Conservation (phyloP, 2,888 invertebrate genomes). For the Mallateleia sp. region DNA sequence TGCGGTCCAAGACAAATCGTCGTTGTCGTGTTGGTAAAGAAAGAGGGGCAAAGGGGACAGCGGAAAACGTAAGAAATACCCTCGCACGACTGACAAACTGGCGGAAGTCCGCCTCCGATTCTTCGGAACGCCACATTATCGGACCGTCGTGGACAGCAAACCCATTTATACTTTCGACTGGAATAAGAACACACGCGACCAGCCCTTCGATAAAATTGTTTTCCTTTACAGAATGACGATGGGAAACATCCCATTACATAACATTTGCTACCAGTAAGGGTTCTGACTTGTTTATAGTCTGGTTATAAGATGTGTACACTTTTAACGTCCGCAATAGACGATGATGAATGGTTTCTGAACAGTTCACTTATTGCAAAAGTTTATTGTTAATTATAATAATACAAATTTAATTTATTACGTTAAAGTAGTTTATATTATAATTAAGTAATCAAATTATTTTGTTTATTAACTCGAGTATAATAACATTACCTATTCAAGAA, state of each 20-base stretch:
- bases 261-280: conserved; percentile 40
- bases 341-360: no score
- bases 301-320: conserved; percentile 42
- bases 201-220: conserved; percentile 70
- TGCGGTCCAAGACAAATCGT: conserved; percentile 86
- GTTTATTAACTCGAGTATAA: no score
- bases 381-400: no score
- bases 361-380: no score
- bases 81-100: conserved; percentile 87
- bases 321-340: conserved; percentile 24
- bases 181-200: conserved; percentile 68
- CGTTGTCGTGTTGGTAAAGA: conserved; percentile 72
- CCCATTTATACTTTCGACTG: conserved; percentile 87
- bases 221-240: conserved; percentile 64
- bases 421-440: no score
- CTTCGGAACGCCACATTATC: conserved; percentile 88
- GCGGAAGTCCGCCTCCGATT: conserved; percentile 86
- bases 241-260: conserved; percentile 52
- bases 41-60: conserved; percentile 67
- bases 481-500: no score
- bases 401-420: no score
- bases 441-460: no score
- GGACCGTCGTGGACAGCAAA: conserved; percentile 87
- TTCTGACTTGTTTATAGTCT: conserved; percentile 48
- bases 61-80: conserved; percentile 83